phyloP scores from a whole-genome alignment of 1,140 invertebrate genomes.

The Ectropis grisescens region DNA sequence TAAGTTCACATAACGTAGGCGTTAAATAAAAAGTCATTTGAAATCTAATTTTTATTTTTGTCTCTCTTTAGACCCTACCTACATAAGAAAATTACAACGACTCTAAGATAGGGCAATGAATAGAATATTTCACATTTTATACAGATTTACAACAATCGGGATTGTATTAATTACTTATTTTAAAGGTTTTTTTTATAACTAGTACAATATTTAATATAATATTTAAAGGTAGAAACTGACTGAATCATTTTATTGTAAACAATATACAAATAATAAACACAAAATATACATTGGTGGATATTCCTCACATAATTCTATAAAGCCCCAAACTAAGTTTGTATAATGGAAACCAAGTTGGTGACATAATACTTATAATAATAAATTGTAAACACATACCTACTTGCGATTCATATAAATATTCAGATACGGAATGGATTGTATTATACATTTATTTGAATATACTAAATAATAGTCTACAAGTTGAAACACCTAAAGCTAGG shows the following conservation, averaged over 20 bases:
- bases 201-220: not conserved
- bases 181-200: not conserved
- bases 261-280: not conserved
- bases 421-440: too few species aligned
- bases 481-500: too few species aligned
- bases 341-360: too few species aligned
- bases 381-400: too few species aligned
- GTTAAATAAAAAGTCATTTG: conserved; percentile 8
- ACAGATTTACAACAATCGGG: not conserved
- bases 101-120: conserved; percentile 7
- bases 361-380: too few species aligned
- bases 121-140: not conserved
- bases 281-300: too few species aligned
- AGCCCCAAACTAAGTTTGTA: too few species aligned
- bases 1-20: too few species aligned
- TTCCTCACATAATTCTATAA: too few species aligned
- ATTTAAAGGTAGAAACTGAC: not conserved
- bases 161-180: not conserved
- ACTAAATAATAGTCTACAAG: too few species aligned
- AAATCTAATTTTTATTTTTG: conserved; percentile 53
- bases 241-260: not conserved
- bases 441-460: too few species aligned
- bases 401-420: too few species aligned
- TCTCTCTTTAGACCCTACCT: conserved; percentile 42
- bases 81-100: conserved; percentile 48